Base-by-base conservation (phyloP, 2,888 invertebrate species). In the Cecidostiba fungosa region DNA sequence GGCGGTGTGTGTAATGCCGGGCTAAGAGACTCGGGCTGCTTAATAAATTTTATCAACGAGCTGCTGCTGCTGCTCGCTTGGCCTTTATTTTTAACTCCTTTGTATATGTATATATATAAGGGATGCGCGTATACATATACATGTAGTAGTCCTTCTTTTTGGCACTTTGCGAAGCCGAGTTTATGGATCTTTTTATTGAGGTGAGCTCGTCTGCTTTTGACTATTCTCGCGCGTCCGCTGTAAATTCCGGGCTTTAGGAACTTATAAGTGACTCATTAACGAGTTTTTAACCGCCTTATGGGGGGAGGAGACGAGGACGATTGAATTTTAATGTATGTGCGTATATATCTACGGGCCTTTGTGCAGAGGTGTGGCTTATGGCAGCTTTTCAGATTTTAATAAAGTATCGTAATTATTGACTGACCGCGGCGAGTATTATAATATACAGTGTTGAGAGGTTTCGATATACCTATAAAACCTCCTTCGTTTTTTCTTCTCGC, bases 41-140 rank as follows among this genome's bases (percentile, higher is more conserved):
- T 91, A 91, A 92, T 92, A 92, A 92, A 92, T 92, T 91, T 90
- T 89, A 87, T 87, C 82, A 84, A 79, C 84, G 86, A 82, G 76
- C 78, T 80, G 86, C 86, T 69, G 81, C 54, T 54, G 54, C 54
- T n/a, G n/a, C 54, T 16, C 19, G 70, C 54, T 73, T 32, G 86
- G 39, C 70, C 79, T 77, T 76, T 78, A 62, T 74, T 84, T 78
- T 78, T 78, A 54, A 39, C n/a, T 69, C 74, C 74, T 82, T 78
- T 73, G 77, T 78, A 59, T n/a, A 14, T 19, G 69, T 26, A 10
- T n/a, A 16, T 10, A 50, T 4, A 2, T 12, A 29, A 32, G 43
- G 70, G 29, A 79, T 77, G 70, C 19, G 36, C 36, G 36, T 4
- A 19, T 4, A 54, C 5, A 47, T 47, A 16, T 19, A 19, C 5